Base-by-base conservation (phyloP, 2,888 invertebrate species). In the Noctua fimbriata region DNA sequence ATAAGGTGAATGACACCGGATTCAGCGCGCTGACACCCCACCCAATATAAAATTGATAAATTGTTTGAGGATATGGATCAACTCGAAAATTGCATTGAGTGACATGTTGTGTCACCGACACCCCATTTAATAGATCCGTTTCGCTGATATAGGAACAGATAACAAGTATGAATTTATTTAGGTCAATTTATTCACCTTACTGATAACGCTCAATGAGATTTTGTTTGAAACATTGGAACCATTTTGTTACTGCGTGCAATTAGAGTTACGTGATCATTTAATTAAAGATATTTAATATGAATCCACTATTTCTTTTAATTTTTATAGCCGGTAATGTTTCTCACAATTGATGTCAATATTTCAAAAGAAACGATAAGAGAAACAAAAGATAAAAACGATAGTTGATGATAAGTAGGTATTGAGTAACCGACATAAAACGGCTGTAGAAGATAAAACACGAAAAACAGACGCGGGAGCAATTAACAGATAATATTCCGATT, bases 11-110 rank as follows among this genome's bases (percentile, higher is more conserved):
- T 73, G 86, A 85, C 82, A 79, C 66, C 65, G 60, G 44, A 66
- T 16, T 44, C 52, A 16, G 52, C 6, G 47, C 32, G 16, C 55
- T 41, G 44, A 24, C 41, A 2, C 71, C 74, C 77, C 72, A 73
- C 65, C 66, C 58, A 80, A 79, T 81, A 82, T 52, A 81, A 78
- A 82, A 84, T 87, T 85, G 82, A 83, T 72, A 81, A 89, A 87
- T 82, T 82, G 86, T 65, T 76, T 69, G n/a, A 86, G 88, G 88
- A 89, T 78, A 83, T 71, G 76, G 73, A 72, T 67, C 49, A 81
- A 65, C 21, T 74, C 69, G 76, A 81, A 83, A 81, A 83, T 79
- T 80, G 74, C 80, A 65, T 84, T 79, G 78, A 73, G 74, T 80
- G 84, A 76, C 78, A 82, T 80, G 76, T 85, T 85, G 78, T 83